These are phyloP conservation scores for Sciurus carolinensis DNA, from an alignment of 2,797 vertebrate genomes.

Conservation along the genomic window DNA sequence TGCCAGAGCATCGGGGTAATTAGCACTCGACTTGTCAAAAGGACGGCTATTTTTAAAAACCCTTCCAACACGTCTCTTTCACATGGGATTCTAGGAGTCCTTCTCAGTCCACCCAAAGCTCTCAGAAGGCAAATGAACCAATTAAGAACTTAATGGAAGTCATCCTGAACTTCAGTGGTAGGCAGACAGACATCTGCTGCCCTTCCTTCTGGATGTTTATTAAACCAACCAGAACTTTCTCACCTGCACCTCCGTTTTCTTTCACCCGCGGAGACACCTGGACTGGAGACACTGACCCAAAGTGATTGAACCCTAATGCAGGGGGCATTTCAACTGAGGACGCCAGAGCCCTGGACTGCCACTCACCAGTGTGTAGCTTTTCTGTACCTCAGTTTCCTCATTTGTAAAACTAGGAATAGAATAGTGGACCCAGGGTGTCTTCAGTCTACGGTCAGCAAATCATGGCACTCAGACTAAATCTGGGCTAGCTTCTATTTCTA, in stretches of 20 bases:
- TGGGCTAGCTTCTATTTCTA: background rate
- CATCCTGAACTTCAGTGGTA: background rate
- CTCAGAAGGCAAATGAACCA: background rate
- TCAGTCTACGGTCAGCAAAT: background rate
- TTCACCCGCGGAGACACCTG: background rate
- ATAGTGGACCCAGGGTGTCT: background rate
- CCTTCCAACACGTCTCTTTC: slow-evolving; percentile 15
- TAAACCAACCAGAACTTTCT: background rate
- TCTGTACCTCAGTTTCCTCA: background rate
- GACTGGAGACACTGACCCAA: background rate
- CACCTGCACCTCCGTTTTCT: background rate
- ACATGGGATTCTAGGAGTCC: slow-evolving; percentile 68
- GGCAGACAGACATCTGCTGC: background rate
- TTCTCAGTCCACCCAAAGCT: background rate
- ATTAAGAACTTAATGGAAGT: background rate
- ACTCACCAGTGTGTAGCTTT: background rate
- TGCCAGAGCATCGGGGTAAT: slow-evolving; percentile 42
- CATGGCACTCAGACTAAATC: background rate
- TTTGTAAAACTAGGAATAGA: background rate
- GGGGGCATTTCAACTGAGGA: background rate
- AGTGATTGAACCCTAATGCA: no score
- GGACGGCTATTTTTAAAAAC: slow-evolving; percentile 76
- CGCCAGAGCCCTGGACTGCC: background rate
- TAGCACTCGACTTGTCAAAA: slow-evolving; percentile 55
- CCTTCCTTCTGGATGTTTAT: background rate